Evolutionary conservation across 2,797 vertebrate genomes (phyloP).

Genomic region (Triplophysa yarkandensis): DNA sequence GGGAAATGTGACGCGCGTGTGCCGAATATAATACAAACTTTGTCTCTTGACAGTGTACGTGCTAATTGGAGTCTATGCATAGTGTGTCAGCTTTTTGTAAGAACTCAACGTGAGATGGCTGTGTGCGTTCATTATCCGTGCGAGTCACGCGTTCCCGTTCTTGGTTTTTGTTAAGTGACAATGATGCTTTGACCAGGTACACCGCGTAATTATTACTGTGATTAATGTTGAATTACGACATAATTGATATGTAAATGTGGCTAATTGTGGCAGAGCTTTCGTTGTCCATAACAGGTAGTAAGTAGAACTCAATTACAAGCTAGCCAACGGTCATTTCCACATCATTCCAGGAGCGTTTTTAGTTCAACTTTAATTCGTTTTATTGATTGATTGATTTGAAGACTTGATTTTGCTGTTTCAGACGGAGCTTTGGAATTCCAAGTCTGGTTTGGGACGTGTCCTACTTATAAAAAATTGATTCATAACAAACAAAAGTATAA

Average conservation of each 20-base stretch:
- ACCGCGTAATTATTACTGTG: slow-evolving; percentile 48
- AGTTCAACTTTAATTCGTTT: neutral
- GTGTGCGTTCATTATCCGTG: slow-evolving; percentile 39
- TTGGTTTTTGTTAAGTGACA: slow-evolving; percentile 29
- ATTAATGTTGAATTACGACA: slow-evolving; percentile 53
- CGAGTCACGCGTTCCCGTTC: slow-evolving; percentile 38
- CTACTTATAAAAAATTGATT: too few relatives aligned
- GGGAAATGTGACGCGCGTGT: too few relatives aligned
- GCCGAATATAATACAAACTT: slow-evolving; percentile 8
- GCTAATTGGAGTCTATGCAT: slow-evolving; percentile 41
- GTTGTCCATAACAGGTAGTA: neutral
- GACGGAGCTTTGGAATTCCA: neutral
- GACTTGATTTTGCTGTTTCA: too few relatives aligned
- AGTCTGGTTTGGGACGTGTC: neutral
- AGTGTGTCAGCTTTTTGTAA: slow-evolving; percentile 35
- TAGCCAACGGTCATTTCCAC: neutral
- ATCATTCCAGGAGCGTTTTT: neutral
- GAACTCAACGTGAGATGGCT: slow-evolving; percentile 30
- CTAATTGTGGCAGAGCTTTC: slow-evolving; percentile 37
- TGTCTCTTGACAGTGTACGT: slow-evolving; percentile 22
- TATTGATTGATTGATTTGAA: neutral
- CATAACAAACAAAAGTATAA: too few relatives aligned
- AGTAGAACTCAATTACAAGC: slow-evolving; percentile 6
- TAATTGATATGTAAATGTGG: slow-evolving; percentile 54
- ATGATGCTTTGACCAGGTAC: slow-evolving; percentile 44